Conservation (phyloP, 2,888 invertebrate species). For the Poecilus cupreus region DNA sequence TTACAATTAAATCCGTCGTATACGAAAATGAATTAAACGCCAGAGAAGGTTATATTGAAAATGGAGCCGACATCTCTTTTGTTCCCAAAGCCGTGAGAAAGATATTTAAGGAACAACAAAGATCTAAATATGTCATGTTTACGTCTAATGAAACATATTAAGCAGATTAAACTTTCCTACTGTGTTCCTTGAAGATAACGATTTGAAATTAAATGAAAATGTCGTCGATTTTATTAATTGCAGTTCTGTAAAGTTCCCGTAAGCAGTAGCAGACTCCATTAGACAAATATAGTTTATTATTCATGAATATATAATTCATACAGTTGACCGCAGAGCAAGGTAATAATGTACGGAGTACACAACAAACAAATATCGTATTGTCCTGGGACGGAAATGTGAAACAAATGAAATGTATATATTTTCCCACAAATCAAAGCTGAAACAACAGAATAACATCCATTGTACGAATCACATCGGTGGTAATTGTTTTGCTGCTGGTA, state of each 20-base stretch:
- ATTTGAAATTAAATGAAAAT: not conserved
- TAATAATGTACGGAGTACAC: not conserved
- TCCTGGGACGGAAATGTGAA: constrained; percentile 19
- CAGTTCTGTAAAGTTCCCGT: not conserved
- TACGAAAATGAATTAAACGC: not conserved
- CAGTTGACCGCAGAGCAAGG: not conserved
- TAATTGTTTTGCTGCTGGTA: no score
- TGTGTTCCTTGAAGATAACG: not conserved
- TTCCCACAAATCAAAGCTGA: constrained; percentile 14
- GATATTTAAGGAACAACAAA: not conserved
- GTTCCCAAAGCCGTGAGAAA: not conserved
- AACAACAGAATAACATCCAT: not conserved
- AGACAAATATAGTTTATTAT: constrained; percentile 15
- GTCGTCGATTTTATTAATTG: constrained; percentile 17
- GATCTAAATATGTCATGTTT: not conserved
- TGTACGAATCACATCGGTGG: no score
- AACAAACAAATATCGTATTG: constrained; percentile 9
- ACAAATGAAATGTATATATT: constrained; percentile 15
- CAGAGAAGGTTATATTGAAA: not conserved
- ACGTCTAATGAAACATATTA: constrained; percentile 4
- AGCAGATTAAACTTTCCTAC: not conserved
- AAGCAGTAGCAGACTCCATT: constrained; percentile 1
- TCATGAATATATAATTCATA: constrained; percentile 5
- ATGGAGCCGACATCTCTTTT: not conserved
- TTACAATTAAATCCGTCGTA: not conserved